Percentiles rank a stretch among this genome's conserved stretches.
Evolutionary conservation across 2,888 invertebrate genomes (phyloP).

Genomic region (Drosophila kambysellisi): DNA sequence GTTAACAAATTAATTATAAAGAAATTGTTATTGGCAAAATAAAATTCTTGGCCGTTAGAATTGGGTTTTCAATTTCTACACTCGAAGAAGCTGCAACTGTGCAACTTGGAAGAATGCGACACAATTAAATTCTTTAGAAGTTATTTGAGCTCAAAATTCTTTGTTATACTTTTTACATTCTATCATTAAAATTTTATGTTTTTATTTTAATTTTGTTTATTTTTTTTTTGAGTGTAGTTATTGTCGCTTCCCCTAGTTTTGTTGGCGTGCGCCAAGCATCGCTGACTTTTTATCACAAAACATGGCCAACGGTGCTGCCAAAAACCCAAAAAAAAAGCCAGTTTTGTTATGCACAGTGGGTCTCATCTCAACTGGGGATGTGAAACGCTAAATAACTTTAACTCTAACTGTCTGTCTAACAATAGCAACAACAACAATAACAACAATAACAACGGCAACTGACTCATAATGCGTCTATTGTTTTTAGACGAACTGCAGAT

Average conservation of each 20-base stretch:
- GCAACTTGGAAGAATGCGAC: background rate
- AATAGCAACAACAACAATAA: background rate
- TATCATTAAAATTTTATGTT: fast-evolving
- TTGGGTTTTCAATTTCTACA: slow-evolving; percentile 58
- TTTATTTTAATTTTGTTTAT: background rate
- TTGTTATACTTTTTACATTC: background rate
- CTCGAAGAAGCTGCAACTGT: background rate
- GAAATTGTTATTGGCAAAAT: slow-evolving; percentile 62
- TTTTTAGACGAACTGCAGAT: slow-evolving; percentile 31
- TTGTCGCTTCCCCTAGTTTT: slow-evolving; percentile 40
- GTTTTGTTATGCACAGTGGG: slow-evolving; percentile 76
- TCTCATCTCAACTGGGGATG: slow-evolving; percentile 20
- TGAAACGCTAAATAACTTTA: slow-evolving; percentile 24
- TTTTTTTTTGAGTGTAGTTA: background rate
- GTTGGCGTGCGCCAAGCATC: slow-evolving; percentile 72
- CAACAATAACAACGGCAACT: slow-evolving; percentile 16
- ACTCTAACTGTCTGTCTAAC: slow-evolving; percentile 32
- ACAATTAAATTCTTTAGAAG: background rate
- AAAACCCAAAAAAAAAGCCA: slow-evolving; percentile 46
- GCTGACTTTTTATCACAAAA: slow-evolving; percentile 65
- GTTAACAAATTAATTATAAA: slow-evolving; percentile 60
- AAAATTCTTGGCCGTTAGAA: slow-evolving; percentile 47
- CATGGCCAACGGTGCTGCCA: slow-evolving; percentile 57
- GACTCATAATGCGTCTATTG: slow-evolving; percentile 48
- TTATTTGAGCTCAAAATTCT: background rate